Base-by-base conservation (phyloP, 1,140 invertebrate genomes). In the Calliopsis andreniformis region DNA sequence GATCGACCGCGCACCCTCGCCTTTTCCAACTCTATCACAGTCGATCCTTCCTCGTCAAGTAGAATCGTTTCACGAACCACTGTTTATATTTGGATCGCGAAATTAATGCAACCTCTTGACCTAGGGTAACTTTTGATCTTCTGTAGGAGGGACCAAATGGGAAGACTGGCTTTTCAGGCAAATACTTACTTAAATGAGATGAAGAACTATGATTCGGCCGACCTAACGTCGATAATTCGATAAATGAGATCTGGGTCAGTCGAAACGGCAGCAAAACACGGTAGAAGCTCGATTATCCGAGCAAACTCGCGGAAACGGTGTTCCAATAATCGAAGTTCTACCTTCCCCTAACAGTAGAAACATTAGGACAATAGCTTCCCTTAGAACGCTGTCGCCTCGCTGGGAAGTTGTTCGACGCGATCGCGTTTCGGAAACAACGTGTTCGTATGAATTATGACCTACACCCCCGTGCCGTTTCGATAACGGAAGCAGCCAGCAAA, bases 401-500 rank as follows among this genome's bases (percentile, higher is more conserved):
- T 14, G 25, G 23, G 55, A 61, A 42, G 32, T 42, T 56, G 23
- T 55, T 23, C 18, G 12, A 12, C 14, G 35, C 8, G 14, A 10
- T 4, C 14, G 14, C 18, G 10, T 32, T 8, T 49, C 32, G 1
- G 25, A 47, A 67, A 28, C 25, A 62, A 8, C 49, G 8, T 63
- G 32, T n/a, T 30, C 30, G n/a, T 23, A 32, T 25, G 68, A 71
- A 28, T 62, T 61, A 49, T 51, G 45, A 62, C 49, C 30, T 51
- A 62, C 30, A 30, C 23, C 6, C 23, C 5, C 30, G n/a, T 10
- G 53, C 28, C 8, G 64, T 32, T 67, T 49, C 72, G 25, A 68
- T 76, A 76, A 68, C 63, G 42, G 39, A 28, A 42, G 63, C 47
- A 42, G 63, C 42, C 55, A 39, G 42, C 30, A 47, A 76, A 68